Conservation (phyloP, 2,797 vertebrate genomes). For the Crax fasciolata region DNA sequence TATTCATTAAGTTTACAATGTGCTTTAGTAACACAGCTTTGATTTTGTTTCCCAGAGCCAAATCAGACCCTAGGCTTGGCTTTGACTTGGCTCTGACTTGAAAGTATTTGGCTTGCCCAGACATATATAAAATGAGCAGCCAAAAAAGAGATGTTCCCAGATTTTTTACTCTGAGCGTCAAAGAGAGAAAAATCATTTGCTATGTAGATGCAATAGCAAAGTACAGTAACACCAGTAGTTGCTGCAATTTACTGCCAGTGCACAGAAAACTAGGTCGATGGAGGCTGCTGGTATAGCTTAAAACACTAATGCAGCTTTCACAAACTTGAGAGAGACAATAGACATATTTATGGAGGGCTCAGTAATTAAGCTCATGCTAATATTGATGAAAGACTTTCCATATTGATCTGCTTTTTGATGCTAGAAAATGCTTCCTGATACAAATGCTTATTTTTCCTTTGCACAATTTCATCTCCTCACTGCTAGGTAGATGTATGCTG, state of each 20-base stretch:
- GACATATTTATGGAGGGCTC: not conserved
- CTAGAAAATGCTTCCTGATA: not conserved
- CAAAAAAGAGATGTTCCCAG: conserved; percentile 61
- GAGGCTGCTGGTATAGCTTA: not conserved
- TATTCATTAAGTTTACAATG: conserved; percentile 52
- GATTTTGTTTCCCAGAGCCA: conserved; percentile 45
- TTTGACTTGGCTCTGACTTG: conserved; percentile 60
- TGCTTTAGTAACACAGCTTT: conserved; percentile 57
- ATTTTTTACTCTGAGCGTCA: conserved; percentile 23
- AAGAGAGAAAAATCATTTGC: conserved; percentile 43
- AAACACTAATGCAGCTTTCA: not conserved
- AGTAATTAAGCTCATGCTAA: not conserved
- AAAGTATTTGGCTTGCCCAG: conserved; percentile 61
- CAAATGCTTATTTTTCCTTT: not conserved
- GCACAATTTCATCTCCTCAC: not conserved
- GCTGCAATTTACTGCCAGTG: not conserved
- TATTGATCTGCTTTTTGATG: not conserved
- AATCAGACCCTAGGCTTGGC: conserved; percentile 49
- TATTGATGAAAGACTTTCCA: not conserved
- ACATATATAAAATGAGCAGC: conserved; percentile 60
- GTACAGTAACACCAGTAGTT: conserved; percentile 24
- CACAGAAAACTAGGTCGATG: not conserved
- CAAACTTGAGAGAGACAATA: not conserved
- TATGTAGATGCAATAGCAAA: conserved; percentile 41
- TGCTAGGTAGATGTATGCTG: not conserved